A percentile compares a stretch with the other conserved stretches of the same genome.
Evolutionary conservation across 1,140 invertebrate genomes (phyloP).

Genomic region (Micrasema longulum): DNA sequence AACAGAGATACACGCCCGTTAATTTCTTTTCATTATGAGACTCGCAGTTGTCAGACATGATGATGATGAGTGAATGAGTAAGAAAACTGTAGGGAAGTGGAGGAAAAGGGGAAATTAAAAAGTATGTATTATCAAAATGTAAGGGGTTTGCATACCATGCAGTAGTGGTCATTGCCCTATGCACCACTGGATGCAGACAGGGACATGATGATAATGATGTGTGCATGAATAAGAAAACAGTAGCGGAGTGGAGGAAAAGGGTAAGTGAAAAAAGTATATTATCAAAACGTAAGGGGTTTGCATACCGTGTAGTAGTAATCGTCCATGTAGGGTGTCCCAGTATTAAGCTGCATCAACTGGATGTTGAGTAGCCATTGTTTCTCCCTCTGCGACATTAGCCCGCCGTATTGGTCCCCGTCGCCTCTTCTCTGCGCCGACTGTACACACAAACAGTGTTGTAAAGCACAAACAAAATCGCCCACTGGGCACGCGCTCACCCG

Average conservation of each 20-base stretch:
- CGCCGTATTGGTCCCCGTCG: constrained; percentile 83
- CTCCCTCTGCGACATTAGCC: constrained; percentile 90
- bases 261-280: neutral
- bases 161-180: constrained; percentile 93
- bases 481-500: too few relatives aligned
- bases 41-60: too few relatives aligned
- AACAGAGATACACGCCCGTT: too few relatives aligned
- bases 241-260: too few relatives aligned
- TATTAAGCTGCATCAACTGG: constrained; percentile 88
- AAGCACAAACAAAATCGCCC: too few relatives aligned
- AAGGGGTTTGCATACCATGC: constrained; percentile 74
- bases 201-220: too few relatives aligned
- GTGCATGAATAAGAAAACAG: too few relatives aligned
- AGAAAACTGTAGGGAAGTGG: too few relatives aligned
- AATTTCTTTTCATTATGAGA: too few relatives aligned
- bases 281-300: neutral
- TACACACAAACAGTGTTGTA: too few relatives aligned
- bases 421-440: constrained; percentile 54
- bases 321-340: constrained; percentile 86
- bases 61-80: too few relatives aligned
- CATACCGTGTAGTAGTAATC: constrained; percentile 86
- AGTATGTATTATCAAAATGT: neutral
- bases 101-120: neutral
- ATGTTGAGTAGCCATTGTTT: constrained; percentile 96
- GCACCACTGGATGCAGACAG: too few relatives aligned